Evolutionary conservation across 2,797 vertebrate genomes (phyloP), one percentile per base, ranked within the genome.

Genomic region (Cynopterus sphinx): DNA sequence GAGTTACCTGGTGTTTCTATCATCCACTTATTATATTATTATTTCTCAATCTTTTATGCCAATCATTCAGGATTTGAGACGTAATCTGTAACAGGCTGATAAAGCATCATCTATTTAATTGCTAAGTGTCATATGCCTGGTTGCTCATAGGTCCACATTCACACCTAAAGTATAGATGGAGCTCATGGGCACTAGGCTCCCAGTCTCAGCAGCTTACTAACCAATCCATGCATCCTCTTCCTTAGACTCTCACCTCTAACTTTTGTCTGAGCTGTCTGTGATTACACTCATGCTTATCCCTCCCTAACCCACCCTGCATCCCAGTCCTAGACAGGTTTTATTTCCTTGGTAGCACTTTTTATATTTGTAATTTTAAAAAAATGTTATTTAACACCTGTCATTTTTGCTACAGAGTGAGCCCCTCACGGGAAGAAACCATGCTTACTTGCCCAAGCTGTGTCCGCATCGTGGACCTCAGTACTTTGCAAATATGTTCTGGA

Each of bases 121-220:
- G 19, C 0, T 41, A 63, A 16, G 17, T 24, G 17, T 6, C 0
- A 5, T 46, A 49, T 9, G 21, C 19, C 43, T 15, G 2, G 21
- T 79, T 0, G 36, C 39, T 71, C 13, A 0, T 8, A 9, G 3
- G 39, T 16, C 39, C 15, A 7, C 9, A 2, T 12, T 19, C 21
- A 15, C 36, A n/a, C 15, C 19, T 13, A 26, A 31, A 33, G n/a
- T 1, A 0, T 3, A 9, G 39, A 26, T 1, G 3, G 24, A 1
- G 6, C 21, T 53, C 70, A 16, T 1, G 19, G 43, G 36, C 28
- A 11, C 28, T 46, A 2, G 6, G 6, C 1, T 6, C n/a, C 39
- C 46, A 5, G 12, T 78, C 63, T n/a, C 4, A 3, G 21, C 1
- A 8, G 15, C 33, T 70, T 9, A 9, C 51, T 49, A 5, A n/a